A percentile compares a stretch with the other conserved stretches of the same genome.
Evolutionary conservation across 92 coral and sea anemone species (phyloP).

Genomic region (Epizoanthus rinbou): DNA sequence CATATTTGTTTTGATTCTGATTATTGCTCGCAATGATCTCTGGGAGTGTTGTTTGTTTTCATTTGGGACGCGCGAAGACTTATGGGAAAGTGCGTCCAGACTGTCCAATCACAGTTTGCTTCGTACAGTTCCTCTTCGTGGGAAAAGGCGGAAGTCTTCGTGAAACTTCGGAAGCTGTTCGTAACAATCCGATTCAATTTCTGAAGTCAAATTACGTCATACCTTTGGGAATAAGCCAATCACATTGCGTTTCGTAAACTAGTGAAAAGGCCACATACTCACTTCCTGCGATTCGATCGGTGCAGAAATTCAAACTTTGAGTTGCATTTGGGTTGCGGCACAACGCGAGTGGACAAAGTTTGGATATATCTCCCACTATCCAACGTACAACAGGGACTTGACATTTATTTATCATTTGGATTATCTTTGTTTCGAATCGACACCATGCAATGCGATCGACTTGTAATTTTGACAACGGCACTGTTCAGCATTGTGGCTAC

Average conservation of each 20-base stretch:
- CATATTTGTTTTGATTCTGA: conserved; percentile 79
- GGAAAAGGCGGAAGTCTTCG: not conserved
- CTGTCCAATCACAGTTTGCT: conserved; percentile 75
- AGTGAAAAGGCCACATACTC: conserved; percentile 8
- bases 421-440: not conserved
- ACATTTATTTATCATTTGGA: not conserved
- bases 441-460: conserved; percentile 88
- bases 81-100: conserved; percentile 20
- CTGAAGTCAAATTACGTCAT: conserved; percentile 25
- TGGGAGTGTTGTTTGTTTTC: conserved; percentile 35
- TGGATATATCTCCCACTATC: conserved; percentile 10
- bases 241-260: conserved; percentile 44
- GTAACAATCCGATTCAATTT: not conserved
- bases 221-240: conserved; percentile 11
- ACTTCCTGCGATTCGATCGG: conserved; percentile 14
- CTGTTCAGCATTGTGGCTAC: conserved; percentile 83
- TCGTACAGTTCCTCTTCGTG: conserved; percentile 54
- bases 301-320: conserved; percentile 20
- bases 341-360: not conserved
- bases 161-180: conserved; percentile 5
- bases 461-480: conserved; percentile 84
- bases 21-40: conserved; percentile 22
- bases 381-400: conserved; percentile 1
- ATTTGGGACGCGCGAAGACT: conserved; percentile 13
- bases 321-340: conserved; percentile 2